Base-by-base conservation (phyloP, 2,888 invertebrate genomes). In the Lochmaea crataegi region DNA sequence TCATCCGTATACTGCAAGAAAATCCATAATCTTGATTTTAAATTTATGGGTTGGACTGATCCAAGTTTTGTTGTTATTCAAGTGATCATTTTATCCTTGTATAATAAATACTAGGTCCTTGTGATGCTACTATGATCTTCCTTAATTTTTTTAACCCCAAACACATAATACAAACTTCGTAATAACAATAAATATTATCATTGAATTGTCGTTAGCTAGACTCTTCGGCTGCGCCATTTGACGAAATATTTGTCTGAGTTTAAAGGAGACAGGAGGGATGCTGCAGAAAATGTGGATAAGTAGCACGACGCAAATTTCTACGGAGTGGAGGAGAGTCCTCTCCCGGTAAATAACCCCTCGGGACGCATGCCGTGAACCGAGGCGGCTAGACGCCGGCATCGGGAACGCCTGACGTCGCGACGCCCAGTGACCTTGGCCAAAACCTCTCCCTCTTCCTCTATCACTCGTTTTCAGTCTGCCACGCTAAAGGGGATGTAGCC, bases 401-500 rank as follows among this genome's bases (percentile, higher is more conserved):
- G 18, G 18, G 53, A 18, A 53, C 18, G 53, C 53, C 16, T 53
- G 16, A 53, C 73, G 73, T 75, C 75, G 71, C 76, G 75, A 75
- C 75, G 75, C 73, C 73, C 68, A 65, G 68, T 71, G 67, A 74
- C 74, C 74, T 74, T 74, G 74, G 65, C 60, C 56, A 68, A 63
- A 56, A 60, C 48, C 64, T 56, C 56, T 66, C 65, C 67, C 61
- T 22, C 22, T 12, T 26, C 14, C 18, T 32, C 58, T 16, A 42
- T 18, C 41, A 53, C 45, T 65, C 65, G 53, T 26, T 61, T 53
- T 53, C 58, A 22, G 67, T 67, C 57, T 58, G 67, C 57, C 42
- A 16, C 12, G 41, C 42, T 42, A 67, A 67, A 67, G 58, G 67
- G 67, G 58, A 57, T 58, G 53, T n/a, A n/a, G 16, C 38, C 41